Base-by-base conservation (phyloP, 2,888 invertebrate species). In the Microchrysa polita region DNA sequence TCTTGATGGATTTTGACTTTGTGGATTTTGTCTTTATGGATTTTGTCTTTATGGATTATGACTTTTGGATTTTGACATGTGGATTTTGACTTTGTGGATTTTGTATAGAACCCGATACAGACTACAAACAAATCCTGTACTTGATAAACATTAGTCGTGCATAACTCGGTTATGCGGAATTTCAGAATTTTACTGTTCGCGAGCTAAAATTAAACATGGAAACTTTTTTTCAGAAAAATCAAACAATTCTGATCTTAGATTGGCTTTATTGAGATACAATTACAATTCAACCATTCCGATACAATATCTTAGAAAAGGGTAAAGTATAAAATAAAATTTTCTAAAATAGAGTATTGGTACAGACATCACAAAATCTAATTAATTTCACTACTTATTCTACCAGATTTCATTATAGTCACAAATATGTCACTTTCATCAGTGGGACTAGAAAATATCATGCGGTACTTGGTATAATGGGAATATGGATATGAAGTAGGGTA, bases 321-420 rank as follows among this genome's bases (percentile, higher is more conserved):
- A 69, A 9, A 69, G 69, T 69, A 69, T 53, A 69, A 69, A 69
- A 52, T 44, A 69, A 69, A 52, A 1, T 34, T 5, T 34, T 34
- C 2, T 34, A 34, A 67, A 67, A 44, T 55, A 40, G 65, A 44
- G 42, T n/a, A n/a, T 55, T 65, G 65, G 65, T 65, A 65, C 48
- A 65, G 65, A 48, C 44, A 48, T 65, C 65, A 65, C 65, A 65
- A 48, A 65, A 65, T 61, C 61, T 18, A 27, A 61, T 40, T 61
- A 40, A 40, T 61, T 61, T 27, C 9, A 7, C 40, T 22, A 2
- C 18, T 18, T 18, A 16, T 22, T 18, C 16, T 42, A 7, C 42
- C 12, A 12, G 7, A 12, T 42, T 42, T 42, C 12, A 42, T 42
- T 42, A 42, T 42, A 42, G 12, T 42, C 16, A 53, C n/a, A 53